phyloP scores from a whole-genome alignment of 2,797 vertebrate genomes.

The Eospalax fontanierii region DNA sequence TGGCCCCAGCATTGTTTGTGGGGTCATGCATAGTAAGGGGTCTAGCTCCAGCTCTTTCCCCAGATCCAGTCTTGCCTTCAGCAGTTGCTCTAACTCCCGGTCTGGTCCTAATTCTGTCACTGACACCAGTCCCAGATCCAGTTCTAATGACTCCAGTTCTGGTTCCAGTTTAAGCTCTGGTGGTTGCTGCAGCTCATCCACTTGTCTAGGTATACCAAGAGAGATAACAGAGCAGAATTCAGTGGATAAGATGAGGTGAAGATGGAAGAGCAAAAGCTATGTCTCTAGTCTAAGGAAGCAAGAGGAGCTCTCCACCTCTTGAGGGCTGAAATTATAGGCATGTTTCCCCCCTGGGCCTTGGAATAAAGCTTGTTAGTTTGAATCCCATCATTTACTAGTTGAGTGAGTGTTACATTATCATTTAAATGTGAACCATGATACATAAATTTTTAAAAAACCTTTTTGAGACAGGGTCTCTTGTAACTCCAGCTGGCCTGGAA shows the following conservation, averaged over 20 bases:
- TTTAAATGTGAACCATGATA: background rate
- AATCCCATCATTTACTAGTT: slow-evolving; percentile 20
- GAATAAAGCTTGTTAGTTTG: slow-evolving; percentile 8
- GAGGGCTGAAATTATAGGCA: background rate
- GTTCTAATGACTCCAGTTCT: slow-evolving; percentile 64
- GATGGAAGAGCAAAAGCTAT: background rate
- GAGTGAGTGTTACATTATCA: background rate
- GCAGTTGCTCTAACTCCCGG: slow-evolving; percentile 35
- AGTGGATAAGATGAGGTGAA: background rate
- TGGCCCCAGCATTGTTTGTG: background rate
- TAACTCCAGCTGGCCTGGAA: no score
- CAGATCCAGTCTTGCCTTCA: background rate
- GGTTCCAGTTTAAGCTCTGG: slow-evolving; percentile 28
- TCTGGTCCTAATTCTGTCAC: background rate
- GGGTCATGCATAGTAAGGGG: background rate
- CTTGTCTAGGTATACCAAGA: slow-evolving; percentile 41
- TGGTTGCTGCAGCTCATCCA: slow-evolving; percentile 75
- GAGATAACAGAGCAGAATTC: background rate
- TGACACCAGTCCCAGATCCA: background rate
- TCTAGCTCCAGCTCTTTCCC: slow-evolving; percentile 49
- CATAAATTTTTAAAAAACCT: no score
- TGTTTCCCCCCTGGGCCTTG: background rate
- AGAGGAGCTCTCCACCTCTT: background rate
- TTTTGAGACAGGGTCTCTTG: no score
- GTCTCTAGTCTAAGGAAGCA: background rate